Base-by-base conservation (phyloP, 2,113 vertebrate genomes). In the Geococcyx californianus region DNA sequence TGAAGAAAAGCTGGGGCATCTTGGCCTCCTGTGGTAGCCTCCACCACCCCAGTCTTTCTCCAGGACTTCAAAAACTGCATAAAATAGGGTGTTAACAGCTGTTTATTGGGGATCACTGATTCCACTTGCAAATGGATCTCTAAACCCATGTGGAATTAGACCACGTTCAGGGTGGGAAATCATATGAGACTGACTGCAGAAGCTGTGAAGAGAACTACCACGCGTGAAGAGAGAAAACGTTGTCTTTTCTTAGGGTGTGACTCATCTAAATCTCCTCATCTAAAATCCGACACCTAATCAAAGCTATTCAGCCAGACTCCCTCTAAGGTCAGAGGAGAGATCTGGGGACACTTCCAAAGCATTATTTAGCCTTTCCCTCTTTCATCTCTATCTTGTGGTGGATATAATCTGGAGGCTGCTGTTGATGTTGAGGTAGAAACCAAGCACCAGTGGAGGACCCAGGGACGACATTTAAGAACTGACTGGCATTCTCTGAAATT, bases 1-100 rank as follows among this genome's bases (percentile, higher is more conserved):
- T 84, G 59, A 25, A 62, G 75, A 85, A 60, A 18, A 93, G 69
- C 92, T 96, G 84, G 95, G n/a, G 60, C 56, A 88, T 93, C 94
- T 96, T 87, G 78, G n/a, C 44, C 47, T 58, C n/a, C 15, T 60
- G 11, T 21, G 10, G 28, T 33, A 91, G 19, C 11, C 14, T 72
- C 13, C 36, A 29, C 29, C 92, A 28, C 10, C 40, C n/a, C 5
- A 33, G n/a, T 70, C 21, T 75, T 79, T 68, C 36, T 13, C 19
- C 42, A 63, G 6, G 26, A 64, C 21, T 68, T 88, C 45, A 25
- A 88, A 90, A 62, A 52, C 21, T 69, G 5, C 15, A 28, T 42
- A 58, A 87, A 85, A 45, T 0, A 0, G 9, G 7, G 62, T 73
- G 23, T 28, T 77, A 70, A 83, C 28, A 54, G 13, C 26, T 78